Base-by-base conservation (phyloP, 1,140 invertebrate species). In the Philopotamus ludificatus region DNA sequence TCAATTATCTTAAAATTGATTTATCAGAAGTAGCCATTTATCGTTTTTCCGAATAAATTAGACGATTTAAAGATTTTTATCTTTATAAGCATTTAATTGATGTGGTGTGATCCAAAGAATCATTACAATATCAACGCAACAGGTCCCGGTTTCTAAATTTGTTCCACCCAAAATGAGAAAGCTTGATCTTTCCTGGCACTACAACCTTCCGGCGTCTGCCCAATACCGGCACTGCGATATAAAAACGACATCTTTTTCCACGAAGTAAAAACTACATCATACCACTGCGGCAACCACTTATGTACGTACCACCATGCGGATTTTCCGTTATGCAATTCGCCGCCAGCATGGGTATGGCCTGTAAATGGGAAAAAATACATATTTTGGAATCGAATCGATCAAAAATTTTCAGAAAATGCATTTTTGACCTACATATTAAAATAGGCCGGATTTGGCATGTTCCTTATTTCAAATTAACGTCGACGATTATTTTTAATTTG, bases 201-300 rank as follows among this genome's bases (percentile, higher is more conserved):
- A 34, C 4, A 44, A 44, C 26, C 39, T 58, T 45, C 25, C 15
- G 21, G 25, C 44, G 53, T 53, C 39, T 54, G 26, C 39, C 28
- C 47, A 28, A 53, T 63, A 49, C n/a, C 53, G 41, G 28, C 21
- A 28, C 58, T 49, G 63, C 57, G 58, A 42, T 65, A 45, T 68
- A 68, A 68, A 68, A 68, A 68, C 67, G 41, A 45, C 54, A 57
- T 64, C 54, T 67, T 68, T 68, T 61, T 58, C 62, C 57, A 20
- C 25, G 20, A 18, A 25, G 28, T 22, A 60, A 60, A 60, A 60
- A 60, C 57, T 44, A 34, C 57, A 60, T 47, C 57, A 57, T 57
- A 57, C 28, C 12, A 60, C 57, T 60, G 57, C 57, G 57, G 57
- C 57, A 60, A 60, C 42, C 44, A 47, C 57, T 60, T 49, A 60